Evolutionary conservation across 2,888 invertebrate species (phyloP).

Genomic region (Bombylius discolor): DNA sequence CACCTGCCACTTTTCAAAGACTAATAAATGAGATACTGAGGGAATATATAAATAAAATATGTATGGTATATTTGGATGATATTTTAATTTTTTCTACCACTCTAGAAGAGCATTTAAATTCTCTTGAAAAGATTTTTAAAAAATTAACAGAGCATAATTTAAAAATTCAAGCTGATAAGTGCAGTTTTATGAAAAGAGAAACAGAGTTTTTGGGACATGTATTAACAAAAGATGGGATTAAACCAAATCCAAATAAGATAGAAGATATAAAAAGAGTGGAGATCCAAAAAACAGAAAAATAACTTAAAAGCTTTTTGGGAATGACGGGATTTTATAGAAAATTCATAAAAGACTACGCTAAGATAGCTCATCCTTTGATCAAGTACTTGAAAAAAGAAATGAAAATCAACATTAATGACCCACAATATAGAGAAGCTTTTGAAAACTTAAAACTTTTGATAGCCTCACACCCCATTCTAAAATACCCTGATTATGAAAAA

Average conservation of each 20-base stretch:
- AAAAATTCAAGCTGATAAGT: too few species aligned
- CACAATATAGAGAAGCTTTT: constrained; percentile 7
- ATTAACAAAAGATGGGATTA: too few species aligned
- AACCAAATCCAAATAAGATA: too few species aligned
- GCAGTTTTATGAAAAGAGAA: too few species aligned
- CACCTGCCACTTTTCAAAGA: too few species aligned
- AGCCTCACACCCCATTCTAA: constrained; percentile 1
- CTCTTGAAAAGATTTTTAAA: neutral
- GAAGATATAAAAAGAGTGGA: too few species aligned
- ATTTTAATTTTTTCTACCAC: neutral
- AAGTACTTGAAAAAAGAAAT: neutral
- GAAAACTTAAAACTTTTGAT: constrained; percentile 2
- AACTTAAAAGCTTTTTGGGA: neutral
- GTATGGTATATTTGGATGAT: neutral
- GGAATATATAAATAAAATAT: neutral
- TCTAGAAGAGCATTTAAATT: neutral
- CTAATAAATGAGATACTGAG: too few species aligned
- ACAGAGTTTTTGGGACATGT: too few species aligned
- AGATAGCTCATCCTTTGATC: neutral
- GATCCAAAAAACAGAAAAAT: too few species aligned
- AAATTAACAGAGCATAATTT: too few species aligned
- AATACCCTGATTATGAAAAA: constrained; percentile 3
- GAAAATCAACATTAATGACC: neutral
- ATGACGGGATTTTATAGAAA: constrained; percentile 2
- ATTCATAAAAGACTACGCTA: constrained; percentile 8